These are phyloP conservation scores for Halcyon chelicuti DNA, from an alignment of 2,797 vertebrate species.

Conservation along the genomic window DNA sequence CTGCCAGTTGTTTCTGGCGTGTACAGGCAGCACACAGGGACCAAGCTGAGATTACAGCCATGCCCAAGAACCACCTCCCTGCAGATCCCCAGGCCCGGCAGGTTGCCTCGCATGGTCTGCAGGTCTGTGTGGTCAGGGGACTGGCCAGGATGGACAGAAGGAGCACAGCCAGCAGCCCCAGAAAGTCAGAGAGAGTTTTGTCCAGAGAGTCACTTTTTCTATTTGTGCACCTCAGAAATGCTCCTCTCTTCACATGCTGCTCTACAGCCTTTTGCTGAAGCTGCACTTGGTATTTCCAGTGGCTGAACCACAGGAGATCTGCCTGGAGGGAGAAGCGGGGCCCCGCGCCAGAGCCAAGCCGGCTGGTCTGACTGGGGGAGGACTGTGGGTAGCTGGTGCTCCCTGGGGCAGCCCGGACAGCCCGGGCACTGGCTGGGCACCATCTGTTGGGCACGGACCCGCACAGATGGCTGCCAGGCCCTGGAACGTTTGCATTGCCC, in stretches of 20 bases:
- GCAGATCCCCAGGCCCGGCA: rapidly evolving
- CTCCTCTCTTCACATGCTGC: rapidly evolving
- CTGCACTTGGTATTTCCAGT: too few species aligned
- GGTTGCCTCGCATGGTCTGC: rapidly evolving
- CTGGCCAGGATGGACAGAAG: rapidly evolving
- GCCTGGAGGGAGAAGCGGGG: background rate
- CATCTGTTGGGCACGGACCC: rapidly evolving
- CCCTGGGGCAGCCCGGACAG: background rate
- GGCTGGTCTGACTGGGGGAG: background rate
- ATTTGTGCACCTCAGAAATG: rapidly evolving
- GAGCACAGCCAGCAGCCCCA: background rate
- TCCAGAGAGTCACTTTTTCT: rapidly evolving
- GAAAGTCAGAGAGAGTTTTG: too few species aligned
- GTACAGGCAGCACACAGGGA: background rate
- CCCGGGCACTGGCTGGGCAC: rapidly evolving
- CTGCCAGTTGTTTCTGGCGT: background rate
- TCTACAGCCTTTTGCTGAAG: background rate
- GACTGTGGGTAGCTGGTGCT: rapidly evolving
- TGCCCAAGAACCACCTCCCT: background rate
- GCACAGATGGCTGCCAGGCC: rapidly evolving
- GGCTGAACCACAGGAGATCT: background rate
- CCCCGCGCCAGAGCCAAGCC: rapidly evolving
- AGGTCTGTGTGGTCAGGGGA: rapidly evolving
- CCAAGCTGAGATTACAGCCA: background rate
- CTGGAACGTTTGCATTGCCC: too few species aligned